Evolutionary conservation across 2,797 vertebrate species (phyloP).

Genomic region (Myotis myotis): DNA sequence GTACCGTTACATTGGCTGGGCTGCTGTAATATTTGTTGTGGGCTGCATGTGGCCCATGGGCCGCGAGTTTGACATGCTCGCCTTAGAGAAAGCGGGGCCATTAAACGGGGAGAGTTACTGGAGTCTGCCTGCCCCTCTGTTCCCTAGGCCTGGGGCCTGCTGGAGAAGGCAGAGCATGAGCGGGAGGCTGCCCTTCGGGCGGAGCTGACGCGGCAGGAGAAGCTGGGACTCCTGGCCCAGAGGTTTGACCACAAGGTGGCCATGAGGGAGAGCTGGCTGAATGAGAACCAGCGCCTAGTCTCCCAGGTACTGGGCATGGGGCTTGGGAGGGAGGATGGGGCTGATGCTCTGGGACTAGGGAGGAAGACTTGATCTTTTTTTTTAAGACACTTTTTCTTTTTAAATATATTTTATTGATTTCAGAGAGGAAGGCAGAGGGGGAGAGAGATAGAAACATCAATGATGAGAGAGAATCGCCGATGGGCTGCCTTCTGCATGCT

Average conservation of each 20-base stretch:
- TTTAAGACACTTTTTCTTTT: too few relatives aligned
- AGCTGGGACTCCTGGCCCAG: constrained; percentile 94
- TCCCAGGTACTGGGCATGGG: constrained; percentile 87
- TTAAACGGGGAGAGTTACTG: neutral
- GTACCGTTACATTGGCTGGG: too few relatives aligned
- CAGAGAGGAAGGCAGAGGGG: too few relatives aligned
- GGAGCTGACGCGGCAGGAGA: constrained; percentile 97
- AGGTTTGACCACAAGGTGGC: constrained; percentile 96
- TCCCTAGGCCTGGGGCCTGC: constrained; percentile 90
- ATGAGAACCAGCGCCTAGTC: constrained; percentile 96
- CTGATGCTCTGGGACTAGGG: neutral
- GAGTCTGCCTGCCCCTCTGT: neutral
- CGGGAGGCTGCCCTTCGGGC: constrained; percentile 91
- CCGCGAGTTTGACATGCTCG: too few relatives aligned
- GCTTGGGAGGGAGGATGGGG: neutral
- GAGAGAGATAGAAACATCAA: too few relatives aligned
- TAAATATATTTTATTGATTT: too few relatives aligned
- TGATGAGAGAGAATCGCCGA: too few relatives aligned
- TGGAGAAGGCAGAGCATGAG: constrained; percentile 96
- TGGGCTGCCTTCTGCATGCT: too few relatives aligned
- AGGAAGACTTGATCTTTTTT: neutral
- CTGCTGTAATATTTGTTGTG: too few relatives aligned
- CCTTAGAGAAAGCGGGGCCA: neutral
- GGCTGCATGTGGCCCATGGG: too few relatives aligned
- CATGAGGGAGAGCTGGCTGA: constrained; percentile 97